Evolutionary conservation across 2,888 invertebrate species (phyloP).

Genomic region (Oxytorus armatus): DNA sequence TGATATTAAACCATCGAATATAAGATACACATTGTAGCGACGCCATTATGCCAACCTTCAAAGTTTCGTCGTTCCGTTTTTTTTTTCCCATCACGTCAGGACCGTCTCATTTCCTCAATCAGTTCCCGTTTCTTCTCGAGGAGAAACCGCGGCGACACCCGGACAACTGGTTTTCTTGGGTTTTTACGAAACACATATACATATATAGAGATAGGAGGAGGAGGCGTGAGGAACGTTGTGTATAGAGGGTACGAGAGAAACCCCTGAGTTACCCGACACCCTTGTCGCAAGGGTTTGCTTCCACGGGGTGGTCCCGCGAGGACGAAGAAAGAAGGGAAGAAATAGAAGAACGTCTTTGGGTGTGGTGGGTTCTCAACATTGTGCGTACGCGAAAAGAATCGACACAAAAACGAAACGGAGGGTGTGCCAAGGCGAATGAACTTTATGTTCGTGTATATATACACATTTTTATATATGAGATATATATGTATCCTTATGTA

Average conservation of each 20-base stretch:
- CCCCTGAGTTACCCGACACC: slow-evolving; percentile 79
- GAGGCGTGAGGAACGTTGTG: slow-evolving; percentile 17
- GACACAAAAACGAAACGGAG: slow-evolving; percentile 62
- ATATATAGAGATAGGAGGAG: no score
- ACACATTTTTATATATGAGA: neutral
- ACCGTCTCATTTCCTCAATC: slow-evolving; percentile 45
- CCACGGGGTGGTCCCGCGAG: slow-evolving; percentile 68
- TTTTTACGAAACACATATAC: slow-evolving; percentile 42
- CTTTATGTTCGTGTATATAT: neutral
- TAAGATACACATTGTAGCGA: neutral
- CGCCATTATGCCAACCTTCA: neutral
- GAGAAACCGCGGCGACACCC: slow-evolving; percentile 46
- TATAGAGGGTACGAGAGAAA: slow-evolving; percentile 68
- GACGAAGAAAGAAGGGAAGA: slow-evolving; percentile 13
- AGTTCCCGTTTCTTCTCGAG: slow-evolving; percentile 47
- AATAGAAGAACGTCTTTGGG: slow-evolving; percentile 42
- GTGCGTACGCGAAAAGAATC: slow-evolving; percentile 69
- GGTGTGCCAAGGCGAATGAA: slow-evolving; percentile 18
- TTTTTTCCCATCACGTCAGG: slow-evolving; percentile 6
- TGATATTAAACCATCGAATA: neutral
- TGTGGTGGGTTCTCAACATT: slow-evolving; percentile 62
- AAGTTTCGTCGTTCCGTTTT: slow-evolving; percentile 6
- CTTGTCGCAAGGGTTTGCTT: slow-evolving; percentile 72
- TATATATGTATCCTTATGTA: neutral
- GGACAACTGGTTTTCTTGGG: slow-evolving; percentile 52